Evolutionary conservation across 2,888 invertebrate species (phyloP).

Genomic region (Spodoptera littoralis): DNA sequence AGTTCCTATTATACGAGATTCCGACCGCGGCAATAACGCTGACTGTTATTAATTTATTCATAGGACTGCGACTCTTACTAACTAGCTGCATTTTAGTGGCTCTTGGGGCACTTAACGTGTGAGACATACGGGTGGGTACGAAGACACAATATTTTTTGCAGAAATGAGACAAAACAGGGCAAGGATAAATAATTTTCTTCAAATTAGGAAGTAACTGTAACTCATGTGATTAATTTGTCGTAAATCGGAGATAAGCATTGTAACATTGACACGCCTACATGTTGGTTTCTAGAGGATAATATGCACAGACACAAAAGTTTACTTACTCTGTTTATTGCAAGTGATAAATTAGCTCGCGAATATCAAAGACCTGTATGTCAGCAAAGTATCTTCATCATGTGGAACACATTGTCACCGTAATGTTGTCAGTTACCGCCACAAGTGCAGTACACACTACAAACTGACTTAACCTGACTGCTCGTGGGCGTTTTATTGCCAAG

Average conservation of each 20-base stretch:
- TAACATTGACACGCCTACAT: too few species aligned
- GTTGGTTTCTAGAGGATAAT: too few species aligned
- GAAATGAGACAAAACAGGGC: too few species aligned
- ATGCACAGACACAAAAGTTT: too few species aligned
- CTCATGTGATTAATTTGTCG: too few species aligned
- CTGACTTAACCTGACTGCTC: conserved; percentile 22
- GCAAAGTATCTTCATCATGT: conserved; percentile 46
- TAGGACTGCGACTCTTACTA: conserved; percentile 38
- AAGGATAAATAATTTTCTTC: too few species aligned
- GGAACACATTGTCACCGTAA: conserved; percentile 24
- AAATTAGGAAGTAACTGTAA: too few species aligned
- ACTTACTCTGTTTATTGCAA: too few species aligned
- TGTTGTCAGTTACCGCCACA: conserved; percentile 13
- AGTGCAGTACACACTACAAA: background rate
- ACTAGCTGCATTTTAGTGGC: conserved; percentile 48
- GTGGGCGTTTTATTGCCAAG: conserved; percentile 5
- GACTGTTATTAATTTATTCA: conserved; percentile 54
- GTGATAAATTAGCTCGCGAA: too few species aligned
- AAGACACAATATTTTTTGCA: conserved; percentile 1
- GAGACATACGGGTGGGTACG: conserved; percentile 11
- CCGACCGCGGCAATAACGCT: conserved; percentile 13
- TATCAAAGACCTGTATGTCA: conserved; percentile 1
- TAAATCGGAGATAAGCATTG: too few species aligned
- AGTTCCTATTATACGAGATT: conserved; percentile 25
- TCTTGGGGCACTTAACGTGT: conserved; percentile 18